Evolutionary conservation across 2,797 vertebrate genomes (phyloP).

Genomic region (Sebastes diaconus): DNA sequence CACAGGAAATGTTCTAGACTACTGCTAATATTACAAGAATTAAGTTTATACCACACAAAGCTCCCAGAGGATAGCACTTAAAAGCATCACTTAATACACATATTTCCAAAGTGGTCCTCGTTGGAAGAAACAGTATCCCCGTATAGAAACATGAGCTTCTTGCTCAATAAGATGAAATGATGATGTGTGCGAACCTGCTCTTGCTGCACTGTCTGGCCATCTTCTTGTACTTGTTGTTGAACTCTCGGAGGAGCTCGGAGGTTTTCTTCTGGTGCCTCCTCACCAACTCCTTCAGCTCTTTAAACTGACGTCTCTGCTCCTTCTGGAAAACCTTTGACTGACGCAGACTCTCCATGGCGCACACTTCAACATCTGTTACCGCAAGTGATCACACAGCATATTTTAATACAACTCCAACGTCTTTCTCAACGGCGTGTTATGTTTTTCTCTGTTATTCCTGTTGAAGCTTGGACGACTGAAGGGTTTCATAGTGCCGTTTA

Average conservation of each 20-base stretch:
- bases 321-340: constrained; percentile 94
- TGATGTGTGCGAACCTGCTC: constrained; percentile 52
- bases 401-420: background rate
- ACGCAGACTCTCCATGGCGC: constrained; percentile 90
- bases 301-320: constrained; percentile 96
- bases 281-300: constrained; percentile 97
- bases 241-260: constrained; percentile 93
- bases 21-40: too few species aligned
- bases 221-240: constrained; percentile 83
- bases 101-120: too few species aligned
- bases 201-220: constrained; percentile 67
- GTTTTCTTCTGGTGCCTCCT: constrained; percentile 98
- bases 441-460: background rate
- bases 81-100: too few species aligned
- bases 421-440: background rate
- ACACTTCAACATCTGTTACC: constrained; percentile 87
- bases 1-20: constrained; percentile 53
- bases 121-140: too few species aligned
- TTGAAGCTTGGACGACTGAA: background rate
- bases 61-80: too few species aligned
- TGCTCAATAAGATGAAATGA: background rate
- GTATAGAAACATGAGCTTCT: too few species aligned
- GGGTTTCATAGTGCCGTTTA: background rate
- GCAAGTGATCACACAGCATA: background rate
- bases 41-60: too few species aligned